Evolutionary conservation across 1,140 invertebrate genomes (phyloP), one percentile per base, ranked within the genome.

Genomic region (Thaumetopoea pityocampa): DNA sequence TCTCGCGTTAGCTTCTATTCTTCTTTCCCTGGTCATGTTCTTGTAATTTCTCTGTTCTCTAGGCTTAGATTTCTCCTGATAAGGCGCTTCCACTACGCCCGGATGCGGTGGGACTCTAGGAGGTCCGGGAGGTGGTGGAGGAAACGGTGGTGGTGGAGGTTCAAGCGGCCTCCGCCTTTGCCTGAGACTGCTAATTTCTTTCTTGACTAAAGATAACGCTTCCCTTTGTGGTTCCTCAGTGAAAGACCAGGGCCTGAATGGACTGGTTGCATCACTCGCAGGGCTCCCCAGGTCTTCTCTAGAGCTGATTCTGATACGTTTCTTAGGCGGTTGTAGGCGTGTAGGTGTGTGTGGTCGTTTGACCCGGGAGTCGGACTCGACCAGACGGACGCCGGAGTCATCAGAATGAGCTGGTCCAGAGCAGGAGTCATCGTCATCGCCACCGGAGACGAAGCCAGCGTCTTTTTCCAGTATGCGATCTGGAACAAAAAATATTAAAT

Each of bases 1-100:
- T 1, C 96, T 87, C 0, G 96, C 96, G 63, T 98, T 98, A 0
- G 96, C 96, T 77, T 98, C 96, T 59, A 97, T 96, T 16, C 96
- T 85, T 45, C 96, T 87, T 64, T 97, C 95, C 12, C 94, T 85
- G 0, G 95, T 97, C 95, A 97, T 97, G 67, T 96, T 97, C 68
- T 98, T 97, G 76, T 97, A 97, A 71, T 97, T 97, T 45, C 95
- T 90, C 57, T 95, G 93, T 32, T 94, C 89, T 14, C 88, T 79
- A 5, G 86, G 86, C 20, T 77, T 78, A 46, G 63, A 48, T 32
- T 67, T 70, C 4, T 76, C 63, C 2, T 44, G 30, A 36, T 69
- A 76, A 3, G 59, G 17, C 42, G n/a, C n/a, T n/a, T 81, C 60
- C 14, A 77, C 44, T 12, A 88, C 87, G 12, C 57, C 84, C 2